These are phyloP conservation scores for Acromyrmex charruanus DNA, from an alignment of 1,140 invertebrate genomes.

Conservation along the genomic window DNA sequence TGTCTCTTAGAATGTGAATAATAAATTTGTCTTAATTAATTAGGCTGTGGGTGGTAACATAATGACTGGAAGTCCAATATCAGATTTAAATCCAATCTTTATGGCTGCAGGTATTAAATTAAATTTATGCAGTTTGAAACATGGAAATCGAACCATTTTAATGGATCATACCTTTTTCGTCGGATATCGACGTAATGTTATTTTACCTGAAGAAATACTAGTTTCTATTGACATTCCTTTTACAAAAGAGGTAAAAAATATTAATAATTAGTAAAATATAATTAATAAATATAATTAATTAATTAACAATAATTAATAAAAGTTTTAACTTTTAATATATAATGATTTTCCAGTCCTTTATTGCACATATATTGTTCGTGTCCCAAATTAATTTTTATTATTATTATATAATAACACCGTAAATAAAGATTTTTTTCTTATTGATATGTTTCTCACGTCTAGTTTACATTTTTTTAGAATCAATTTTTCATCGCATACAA, in stretches of 20 bases:
- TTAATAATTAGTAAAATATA: not conserved
- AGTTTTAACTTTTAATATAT: not conserved
- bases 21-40: constrained; percentile 40
- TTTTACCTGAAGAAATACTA: constrained; percentile 93
- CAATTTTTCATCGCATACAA: constrained; percentile 96
- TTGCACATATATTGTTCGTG: too few species aligned
- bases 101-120: constrained; percentile 90
- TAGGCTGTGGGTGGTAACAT: constrained; percentile 96
- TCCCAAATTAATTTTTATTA: too few species aligned
- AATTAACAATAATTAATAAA: not conserved
- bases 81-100: constrained; percentile 97
- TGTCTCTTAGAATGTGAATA: constrained; percentile 15
- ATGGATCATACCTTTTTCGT: constrained; percentile 96
- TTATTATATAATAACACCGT: too few species aligned
- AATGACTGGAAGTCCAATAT: constrained; percentile 98
- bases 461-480: constrained; percentile 85
- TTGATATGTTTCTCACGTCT: not conserved
- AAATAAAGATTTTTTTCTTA: too few species aligned
- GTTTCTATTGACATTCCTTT: constrained; percentile 91
- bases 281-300: too few species aligned
- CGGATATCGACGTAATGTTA: constrained; percentile 93
- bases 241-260: constrained; percentile 78
- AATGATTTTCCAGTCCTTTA: too few species aligned
- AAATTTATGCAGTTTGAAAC: constrained; percentile 84
- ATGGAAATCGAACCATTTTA: constrained; percentile 88